A percentile compares a stretch with the other conserved stretches of the same genome.
Evolutionary conservation across 2,797 vertebrate genomes (phyloP).

Genomic region (Nothura maculosa): DNA sequence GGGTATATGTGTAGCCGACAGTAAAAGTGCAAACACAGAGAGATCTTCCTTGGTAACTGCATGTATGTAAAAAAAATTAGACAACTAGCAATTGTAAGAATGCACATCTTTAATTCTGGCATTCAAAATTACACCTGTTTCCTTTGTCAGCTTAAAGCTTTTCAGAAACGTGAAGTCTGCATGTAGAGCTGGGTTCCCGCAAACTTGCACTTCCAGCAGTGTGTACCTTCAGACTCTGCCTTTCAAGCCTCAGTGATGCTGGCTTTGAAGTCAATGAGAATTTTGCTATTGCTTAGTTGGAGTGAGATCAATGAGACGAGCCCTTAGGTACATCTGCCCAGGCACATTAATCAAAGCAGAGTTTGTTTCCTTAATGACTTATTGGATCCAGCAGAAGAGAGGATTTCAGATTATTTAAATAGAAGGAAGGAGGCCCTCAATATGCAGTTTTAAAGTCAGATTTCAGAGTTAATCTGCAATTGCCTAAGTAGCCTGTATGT

Average conservation of each 20-base stretch:
- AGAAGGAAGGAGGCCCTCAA: neutral
- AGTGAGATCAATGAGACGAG: slow-evolving; percentile 34
- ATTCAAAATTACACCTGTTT: neutral
- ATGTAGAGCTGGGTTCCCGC: neutral
- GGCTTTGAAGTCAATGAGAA: slow-evolving; percentile 52
- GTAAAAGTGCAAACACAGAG: neutral
- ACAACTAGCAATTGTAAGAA: neutral
- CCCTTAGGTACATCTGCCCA: slow-evolving; percentile 56
- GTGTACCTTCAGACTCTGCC: neutral
- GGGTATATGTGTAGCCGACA: neutral
- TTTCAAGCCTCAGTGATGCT: neutral
- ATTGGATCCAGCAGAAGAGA: neutral
- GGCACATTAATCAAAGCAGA: slow-evolving; percentile 53
- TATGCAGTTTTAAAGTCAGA: neutral
- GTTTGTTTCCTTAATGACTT: slow-evolving; percentile 66
- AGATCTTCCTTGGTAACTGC: neutral
- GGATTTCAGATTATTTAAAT: neutral
- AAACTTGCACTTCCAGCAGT: neutral
- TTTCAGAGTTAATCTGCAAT: slow-evolving; percentile 6
- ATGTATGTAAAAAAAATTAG: neutral
- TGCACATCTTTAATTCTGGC: neutral
- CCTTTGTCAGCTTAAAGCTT: neutral
- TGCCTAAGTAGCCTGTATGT: neutral
- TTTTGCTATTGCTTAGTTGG: slow-evolving; percentile 50
- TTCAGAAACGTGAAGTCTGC: neutral